Conservation (phyloP, 2,797 vertebrate species). For the Hippoglossus hippoglossus region DNA sequence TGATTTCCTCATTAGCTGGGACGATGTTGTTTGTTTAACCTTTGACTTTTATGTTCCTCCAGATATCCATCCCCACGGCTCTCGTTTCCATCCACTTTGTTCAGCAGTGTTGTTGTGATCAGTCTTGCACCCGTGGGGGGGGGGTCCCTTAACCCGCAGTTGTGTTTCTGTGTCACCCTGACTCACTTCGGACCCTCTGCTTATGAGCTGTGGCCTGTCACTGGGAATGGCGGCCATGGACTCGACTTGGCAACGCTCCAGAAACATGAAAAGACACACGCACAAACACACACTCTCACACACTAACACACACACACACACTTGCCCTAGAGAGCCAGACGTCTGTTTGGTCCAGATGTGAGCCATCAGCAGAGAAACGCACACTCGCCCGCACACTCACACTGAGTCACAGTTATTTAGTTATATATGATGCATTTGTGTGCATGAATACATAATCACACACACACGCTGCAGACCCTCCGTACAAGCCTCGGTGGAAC, state of each 20-base stretch:
- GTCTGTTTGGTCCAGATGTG: conserved; percentile 74
- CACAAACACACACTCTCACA: neutral
- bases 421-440: conserved; percentile 38
- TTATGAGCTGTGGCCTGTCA: conserved; percentile 39
- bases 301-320: conserved; percentile 14
- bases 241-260: conserved; percentile 51
- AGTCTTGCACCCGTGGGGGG: conserved; percentile 5
- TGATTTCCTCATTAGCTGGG: conserved; percentile 5
- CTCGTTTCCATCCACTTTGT: conserved; percentile 36
- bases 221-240: conserved; percentile 27
- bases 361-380: conserved; percentile 47
- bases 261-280: conserved; percentile 35
- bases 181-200: conserved; percentile 25
- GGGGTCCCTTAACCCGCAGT: conserved; percentile 42
- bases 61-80: conserved; percentile 1
- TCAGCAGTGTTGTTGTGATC: conserved; percentile 29
- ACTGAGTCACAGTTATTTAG: conserved; percentile 47
- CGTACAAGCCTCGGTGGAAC: conserved; percentile 50
- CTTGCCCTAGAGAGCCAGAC: conserved; percentile 31
- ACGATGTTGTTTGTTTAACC: conserved; percentile 24
- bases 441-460: conserved; percentile 31
- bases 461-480: conserved; percentile 30
- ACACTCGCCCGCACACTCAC: conserved; percentile 24
- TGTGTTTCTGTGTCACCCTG: conserved; percentile 48
- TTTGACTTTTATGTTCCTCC: conserved; percentile 20